These are phyloP conservation scores for Drosophila parabipectinata DNA, from an alignment of 1,140 invertebrate species.

Conservation along the genomic window DNA sequence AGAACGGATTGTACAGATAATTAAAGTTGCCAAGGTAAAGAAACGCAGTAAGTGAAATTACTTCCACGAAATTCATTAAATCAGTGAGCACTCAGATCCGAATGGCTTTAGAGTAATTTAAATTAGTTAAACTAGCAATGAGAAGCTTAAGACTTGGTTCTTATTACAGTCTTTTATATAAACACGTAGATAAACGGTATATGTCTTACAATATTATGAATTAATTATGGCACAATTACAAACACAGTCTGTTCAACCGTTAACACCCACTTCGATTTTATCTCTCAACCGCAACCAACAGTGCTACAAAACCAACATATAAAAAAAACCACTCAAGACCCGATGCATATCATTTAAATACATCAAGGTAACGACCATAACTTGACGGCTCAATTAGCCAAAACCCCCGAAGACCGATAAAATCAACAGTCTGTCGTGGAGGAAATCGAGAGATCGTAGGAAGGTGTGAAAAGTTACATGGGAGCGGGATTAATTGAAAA, in stretches of 20 bases:
- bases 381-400: slow-evolving; percentile 70
- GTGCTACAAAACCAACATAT: background rate
- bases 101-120: background rate
- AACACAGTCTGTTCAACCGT: background rate
- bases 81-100: background rate
- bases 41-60: slow-evolving; percentile 5
- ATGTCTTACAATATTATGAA: background rate
- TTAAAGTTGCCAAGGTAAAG: slow-evolving; percentile 5
- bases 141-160: background rate
- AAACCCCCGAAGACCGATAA: slow-evolving; percentile 5
- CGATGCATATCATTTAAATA: slow-evolving; percentile 24
- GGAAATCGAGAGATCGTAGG: background rate
- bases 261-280: slow-evolving; percentile 7
- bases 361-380: slow-evolving; percentile 15
- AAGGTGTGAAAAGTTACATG: slow-evolving; percentile 61
- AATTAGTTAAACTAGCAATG: background rate
- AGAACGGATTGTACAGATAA: slow-evolving; percentile 6
- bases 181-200: background rate
- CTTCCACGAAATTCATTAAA: slow-evolving; percentile 2
- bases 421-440: slow-evolving; percentile 7
- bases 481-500: slow-evolving; percentile 71
- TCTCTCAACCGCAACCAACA: background rate
- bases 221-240: background rate
- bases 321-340: slow-evolving; percentile 2
- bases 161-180: background rate